These are phyloP conservation scores for Lordiphosa fenestrarum DNA, from an alignment of 2,888 invertebrate genomes.

Conservation along the genomic window DNA sequence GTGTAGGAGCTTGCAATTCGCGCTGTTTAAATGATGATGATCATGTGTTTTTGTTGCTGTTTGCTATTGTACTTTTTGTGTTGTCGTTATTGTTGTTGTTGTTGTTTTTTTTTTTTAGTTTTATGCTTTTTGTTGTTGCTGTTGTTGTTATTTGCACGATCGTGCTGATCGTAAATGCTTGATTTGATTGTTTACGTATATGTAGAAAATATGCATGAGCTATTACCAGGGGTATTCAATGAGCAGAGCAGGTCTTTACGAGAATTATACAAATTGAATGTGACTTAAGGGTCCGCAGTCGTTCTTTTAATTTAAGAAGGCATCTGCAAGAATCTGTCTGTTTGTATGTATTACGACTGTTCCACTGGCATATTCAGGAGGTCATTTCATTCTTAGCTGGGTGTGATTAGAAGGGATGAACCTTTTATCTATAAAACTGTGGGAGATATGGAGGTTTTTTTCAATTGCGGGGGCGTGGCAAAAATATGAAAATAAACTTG, in stretches of 20 bases:
- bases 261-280: background rate
- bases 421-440: too few relatives aligned
- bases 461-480: too few relatives aligned
- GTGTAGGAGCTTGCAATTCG: constrained; percentile 39
- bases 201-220: constrained; percentile 40
- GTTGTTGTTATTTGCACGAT: constrained; percentile 50
- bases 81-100: constrained; percentile 11
- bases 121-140: constrained; percentile 17
- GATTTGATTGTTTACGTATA: constrained; percentile 67
- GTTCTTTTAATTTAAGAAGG: too few relatives aligned
- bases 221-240: constrained; percentile 36
- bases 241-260: constrained; percentile 12
- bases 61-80: constrained; percentile 12
- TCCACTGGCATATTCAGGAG: too few relatives aligned
- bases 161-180: constrained; percentile 62
- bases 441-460: too few relatives aligned
- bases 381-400: too few relatives aligned
- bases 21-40: constrained; percentile 60
- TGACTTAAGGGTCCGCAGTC: too few relatives aligned
- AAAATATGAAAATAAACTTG: too few relatives aligned
- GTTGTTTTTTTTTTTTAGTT: constrained; percentile 23
- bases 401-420: too few relatives aligned
- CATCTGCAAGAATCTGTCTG: too few relatives aligned
- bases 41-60: constrained; percentile 37
- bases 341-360: too few relatives aligned